Evolutionary conservation across 2,888 invertebrate species (phyloP).

Genomic region (Pristionchus japonicus): DNA sequence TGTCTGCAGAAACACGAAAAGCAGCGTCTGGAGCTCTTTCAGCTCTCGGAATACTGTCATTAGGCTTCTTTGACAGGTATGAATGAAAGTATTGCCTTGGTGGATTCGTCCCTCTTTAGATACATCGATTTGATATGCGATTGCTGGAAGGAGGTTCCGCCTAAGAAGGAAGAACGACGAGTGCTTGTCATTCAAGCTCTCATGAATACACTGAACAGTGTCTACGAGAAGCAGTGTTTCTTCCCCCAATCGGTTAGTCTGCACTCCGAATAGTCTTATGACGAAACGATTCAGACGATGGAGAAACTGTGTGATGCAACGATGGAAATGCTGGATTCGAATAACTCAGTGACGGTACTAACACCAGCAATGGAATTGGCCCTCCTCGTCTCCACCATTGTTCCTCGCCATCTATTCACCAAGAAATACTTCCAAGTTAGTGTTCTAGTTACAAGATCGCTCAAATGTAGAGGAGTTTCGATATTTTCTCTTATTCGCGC

Average conservation of each 20-base stretch:
- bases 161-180: background rate
- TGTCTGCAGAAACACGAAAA: slow-evolving; percentile 2
- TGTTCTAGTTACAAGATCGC: no score
- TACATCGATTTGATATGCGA: background rate
- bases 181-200: background rate
- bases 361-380: slow-evolving; percentile 18
- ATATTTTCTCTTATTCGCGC: no score
- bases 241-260: background rate
- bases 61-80: slow-evolving; percentile 27
- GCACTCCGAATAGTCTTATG: background rate
- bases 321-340: background rate
- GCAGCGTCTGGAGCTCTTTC: background rate
- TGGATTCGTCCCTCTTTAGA: background rate
- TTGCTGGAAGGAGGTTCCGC: background rate
- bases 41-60: slow-evolving; percentile 27
- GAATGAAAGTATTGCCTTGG: background rate
- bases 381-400: background rate
- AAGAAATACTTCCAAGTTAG: slow-evolving; percentile 32
- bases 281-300: background rate
- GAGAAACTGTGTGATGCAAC: background rate
- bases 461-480: no score
- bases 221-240: slow-evolving; percentile 25
- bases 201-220: background rate
- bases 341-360: slow-evolving; percentile 5
- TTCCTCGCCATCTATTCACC: background rate